phyloP scores from a whole-genome alignment of 2,113 vertebrate genomes.

The Catharus bicknelli region DNA sequence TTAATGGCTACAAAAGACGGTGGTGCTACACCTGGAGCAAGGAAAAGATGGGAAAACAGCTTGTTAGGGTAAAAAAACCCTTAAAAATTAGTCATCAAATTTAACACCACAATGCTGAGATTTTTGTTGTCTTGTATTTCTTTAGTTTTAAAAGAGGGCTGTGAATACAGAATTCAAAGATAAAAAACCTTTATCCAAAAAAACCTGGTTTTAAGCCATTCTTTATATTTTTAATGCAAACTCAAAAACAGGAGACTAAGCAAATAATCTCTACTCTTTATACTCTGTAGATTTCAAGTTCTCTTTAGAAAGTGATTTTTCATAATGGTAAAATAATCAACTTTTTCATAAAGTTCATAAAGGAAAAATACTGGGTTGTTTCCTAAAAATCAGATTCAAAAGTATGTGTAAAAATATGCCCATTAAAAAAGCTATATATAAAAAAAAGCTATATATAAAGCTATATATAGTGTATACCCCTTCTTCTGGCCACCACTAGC shows the following conservation, averaged over 20 bases:
- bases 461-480: neutral
- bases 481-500: neutral
- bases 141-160: neutral
- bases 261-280: neutral
- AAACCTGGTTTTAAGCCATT: neutral
- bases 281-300: neutral
- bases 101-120: neutral
- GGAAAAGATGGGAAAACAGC: neutral
- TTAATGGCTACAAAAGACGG: constrained; percentile 98
- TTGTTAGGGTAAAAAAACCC: neutral
- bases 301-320: neutral
- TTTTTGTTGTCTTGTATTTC: neutral
- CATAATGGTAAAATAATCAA: neutral
- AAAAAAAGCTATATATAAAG: too few relatives aligned
- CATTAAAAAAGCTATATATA: neutral
- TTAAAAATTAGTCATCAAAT: neutral
- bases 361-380: neutral
- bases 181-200: neutral
- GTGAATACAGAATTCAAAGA: neutral
- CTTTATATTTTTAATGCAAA: neutral
- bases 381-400: neutral
- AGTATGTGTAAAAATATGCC: neutral
- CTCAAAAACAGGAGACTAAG: neutral
- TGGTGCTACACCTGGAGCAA: constrained; percentile 86
- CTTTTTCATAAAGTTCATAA: neutral